Base-by-base conservation (phyloP, 2,113 vertebrate species). In the Amazona vittata region DNA sequence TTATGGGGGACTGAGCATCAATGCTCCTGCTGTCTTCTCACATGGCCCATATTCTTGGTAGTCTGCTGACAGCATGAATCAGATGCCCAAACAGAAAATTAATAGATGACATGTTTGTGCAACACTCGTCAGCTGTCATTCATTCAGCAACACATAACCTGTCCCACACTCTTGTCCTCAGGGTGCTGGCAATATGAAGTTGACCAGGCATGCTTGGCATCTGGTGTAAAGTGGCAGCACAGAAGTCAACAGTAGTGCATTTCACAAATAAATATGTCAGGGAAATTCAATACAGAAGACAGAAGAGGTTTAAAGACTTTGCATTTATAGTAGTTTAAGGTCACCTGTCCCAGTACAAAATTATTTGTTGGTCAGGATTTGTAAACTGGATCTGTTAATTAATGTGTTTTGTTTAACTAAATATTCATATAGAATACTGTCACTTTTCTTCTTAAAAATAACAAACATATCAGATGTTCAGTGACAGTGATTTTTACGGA, bases 161-260 rank as follows among this genome's bases (percentile, higher is more conserved):
- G 83, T 68, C 78, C 83, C 46, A 80, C 59, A 83, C 44, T 11
- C 81, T 64, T 15, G 2, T 89, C 43, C 68, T 57, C 24, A 35
- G 44, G 90, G 41, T 24, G 41, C 44, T 81, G 83, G 83, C 73
- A 88, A 92, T 71, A 90, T 74, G 71, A 95, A 46, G 76, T 67
- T 93, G 71, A 88, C 49, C 76, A 69, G 80, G 79, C 79, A 69
- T 52, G 59, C 57, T 59, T 90, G 89, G 93, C 76, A 93, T 79
- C 53, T 53, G 44, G 18, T 67, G 26, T 59, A 53, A 83, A 90
- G n/a, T 15, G 41, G 44, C 35, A 83, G 44, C 65, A 52, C 52
- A 59, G 25, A 83, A 94, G 53, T 49, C 55, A 83, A 46, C n/a
- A 81, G 44, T 37, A 59, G 13, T 20, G 31, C 11, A 7, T 53